Evolutionary conservation across 2,888 invertebrate species (phyloP).

Genomic region (Adela reaumurella): DNA sequence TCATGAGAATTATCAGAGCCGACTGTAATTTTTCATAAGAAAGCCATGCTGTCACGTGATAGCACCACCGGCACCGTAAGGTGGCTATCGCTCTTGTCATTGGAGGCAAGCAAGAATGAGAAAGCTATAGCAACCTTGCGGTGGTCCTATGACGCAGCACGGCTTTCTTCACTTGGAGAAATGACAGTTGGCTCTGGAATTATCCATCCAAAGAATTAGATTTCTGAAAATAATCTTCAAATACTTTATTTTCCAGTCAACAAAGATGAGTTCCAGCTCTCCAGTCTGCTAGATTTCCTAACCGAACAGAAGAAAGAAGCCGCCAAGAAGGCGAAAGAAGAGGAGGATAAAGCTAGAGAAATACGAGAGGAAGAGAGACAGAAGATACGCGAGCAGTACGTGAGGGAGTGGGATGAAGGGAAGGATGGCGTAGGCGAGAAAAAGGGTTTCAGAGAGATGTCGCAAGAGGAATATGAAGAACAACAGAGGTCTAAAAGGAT

Average conservation of each 20-base stretch:
- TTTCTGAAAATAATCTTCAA: too few species aligned
- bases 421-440: conserved; percentile 57
- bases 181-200: too few species aligned
- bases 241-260: conserved; percentile 30
- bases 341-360: conserved; percentile 33
- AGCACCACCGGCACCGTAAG: too few species aligned
- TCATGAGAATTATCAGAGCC: too few species aligned
- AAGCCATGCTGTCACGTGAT: too few species aligned
- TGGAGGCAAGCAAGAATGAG: too few species aligned
- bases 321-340: conserved; percentile 39
- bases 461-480: conserved; percentile 75
- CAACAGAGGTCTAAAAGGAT: conserved; percentile 69
- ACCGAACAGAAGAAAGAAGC: conserved; percentile 46
- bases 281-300: conserved; percentile 38
- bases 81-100: too few species aligned
- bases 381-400: conserved; percentile 48
- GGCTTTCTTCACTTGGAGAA: too few species aligned
- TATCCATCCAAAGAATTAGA: too few species aligned
- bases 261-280: conserved; percentile 34
- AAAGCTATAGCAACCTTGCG: too few species aligned
- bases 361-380: conserved; percentile 46
- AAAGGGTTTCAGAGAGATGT: conserved; percentile 54
- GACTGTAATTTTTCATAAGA: too few species aligned
- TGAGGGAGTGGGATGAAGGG: conserved; percentile 72
- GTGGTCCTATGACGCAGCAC: too few species aligned